Base-by-base conservation (phyloP, 2,888 invertebrate genomes). In the Athripsodes cinereus region DNA sequence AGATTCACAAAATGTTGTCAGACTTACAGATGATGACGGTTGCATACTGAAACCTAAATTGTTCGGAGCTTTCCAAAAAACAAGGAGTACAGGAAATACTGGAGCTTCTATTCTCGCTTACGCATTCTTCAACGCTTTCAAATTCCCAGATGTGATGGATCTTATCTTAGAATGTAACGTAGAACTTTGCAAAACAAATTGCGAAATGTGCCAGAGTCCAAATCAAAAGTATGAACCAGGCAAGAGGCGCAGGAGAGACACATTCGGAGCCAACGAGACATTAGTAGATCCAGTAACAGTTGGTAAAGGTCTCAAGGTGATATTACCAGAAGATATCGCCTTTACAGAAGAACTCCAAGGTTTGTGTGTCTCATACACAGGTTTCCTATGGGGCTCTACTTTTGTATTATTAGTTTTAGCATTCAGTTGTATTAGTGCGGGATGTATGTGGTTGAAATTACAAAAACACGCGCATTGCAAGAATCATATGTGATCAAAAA, bases 111-210 rank as follows among this genome's bases (percentile, higher is more conserved):
- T 90, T 20, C 84, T 90, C 22, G 88, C 89, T 0, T 90, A 82
- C 66, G 88, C 91, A 0, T 88, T 79, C 78, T 89, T 90, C 74
- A 88, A 86, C 68, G 89, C 88, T 0, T 88, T 88, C 72, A 90
- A 90, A 72, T 91, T 91, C 77, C 90, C 90, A 0, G 90, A 91
- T 67, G 85, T 88, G 51, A 90, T 90, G 87, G 90, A 91, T 66
- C 74, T 91, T 52, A 85, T 86, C 65, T 83, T 91, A 59, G 90
- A 90, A 69, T 91, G 91, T 67, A 89, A 90, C 63, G 86, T 91
- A 0, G 90, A 90, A 68, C 73, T 91, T 0, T 91, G 90, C 68
- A 90, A 90, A 72, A 86, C 85, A 13, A 85, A 87, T 65, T 91
- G 91, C 67, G 86, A 87, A 58, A 81, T 84, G 26, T 90, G 90